Conservation (phyloP, 2,888 invertebrate genomes). For the Xanthorhoe spadicearia region DNA sequence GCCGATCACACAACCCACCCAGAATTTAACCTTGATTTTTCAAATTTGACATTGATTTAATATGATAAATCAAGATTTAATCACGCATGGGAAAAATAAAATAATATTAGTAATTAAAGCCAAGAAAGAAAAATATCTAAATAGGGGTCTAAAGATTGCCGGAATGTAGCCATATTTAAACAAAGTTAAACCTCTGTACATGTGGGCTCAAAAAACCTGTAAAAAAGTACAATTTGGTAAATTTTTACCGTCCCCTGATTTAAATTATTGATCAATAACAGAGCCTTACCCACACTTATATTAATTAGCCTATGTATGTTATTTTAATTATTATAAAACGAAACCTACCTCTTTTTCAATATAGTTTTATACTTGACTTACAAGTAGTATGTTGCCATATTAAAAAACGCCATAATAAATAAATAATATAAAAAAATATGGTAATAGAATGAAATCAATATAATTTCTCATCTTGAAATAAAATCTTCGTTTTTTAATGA, state of each 20-base stretch:
- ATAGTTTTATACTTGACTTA: too few relatives aligned
- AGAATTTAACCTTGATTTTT: slow-evolving; percentile 11
- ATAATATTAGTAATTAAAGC: slow-evolving; percentile 33
- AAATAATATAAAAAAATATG: too few relatives aligned
- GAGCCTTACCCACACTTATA: not conserved
- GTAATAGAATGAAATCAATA: too few relatives aligned
- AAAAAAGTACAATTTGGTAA: not conserved
- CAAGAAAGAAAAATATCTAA: slow-evolving; percentile 21
- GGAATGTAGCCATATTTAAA: slow-evolving; percentile 27
- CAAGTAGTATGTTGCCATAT: too few relatives aligned
- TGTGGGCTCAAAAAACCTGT: not conserved
- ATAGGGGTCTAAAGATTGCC: slow-evolving; percentile 11
- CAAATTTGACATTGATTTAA: not conserved
- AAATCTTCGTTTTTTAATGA: too few relatives aligned
- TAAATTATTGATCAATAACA: not conserved
- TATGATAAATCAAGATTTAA: slow-evolving; percentile 6
- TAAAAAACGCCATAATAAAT: too few relatives aligned
- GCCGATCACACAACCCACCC: slow-evolving; percentile 14
- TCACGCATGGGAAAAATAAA: not conserved
- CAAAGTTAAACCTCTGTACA: not conserved
- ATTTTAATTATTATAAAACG: not conserved
- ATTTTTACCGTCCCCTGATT: not conserved
- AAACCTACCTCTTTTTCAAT: too few relatives aligned
- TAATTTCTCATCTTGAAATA: too few relatives aligned
- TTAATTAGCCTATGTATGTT: not conserved